phyloP scores from a whole-genome alignment of 2,888 invertebrate genomes.

The Actias luna region DNA sequence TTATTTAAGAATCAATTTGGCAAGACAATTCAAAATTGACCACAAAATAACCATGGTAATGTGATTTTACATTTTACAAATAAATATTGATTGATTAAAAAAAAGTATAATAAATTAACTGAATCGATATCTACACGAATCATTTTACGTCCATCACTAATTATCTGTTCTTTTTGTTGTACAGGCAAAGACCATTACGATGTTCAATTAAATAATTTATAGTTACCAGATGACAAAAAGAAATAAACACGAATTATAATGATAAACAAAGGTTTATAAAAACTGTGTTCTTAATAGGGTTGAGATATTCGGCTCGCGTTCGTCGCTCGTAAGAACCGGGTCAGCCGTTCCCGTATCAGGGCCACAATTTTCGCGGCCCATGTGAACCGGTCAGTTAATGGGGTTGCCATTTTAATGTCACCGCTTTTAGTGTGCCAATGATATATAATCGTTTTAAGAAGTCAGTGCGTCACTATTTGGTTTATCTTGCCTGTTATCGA shows the following conservation, averaged over 20 bases:
- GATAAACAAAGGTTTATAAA: background rate
- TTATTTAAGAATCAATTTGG: no score
- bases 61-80: no score
- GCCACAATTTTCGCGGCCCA: constrained; percentile 9
- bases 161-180: background rate
- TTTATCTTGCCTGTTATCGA: background rate
- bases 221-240: background rate
- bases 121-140: background rate
- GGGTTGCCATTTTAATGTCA: background rate
- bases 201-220: background rate
- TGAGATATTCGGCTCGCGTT: constrained; percentile 10
- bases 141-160: background rate
- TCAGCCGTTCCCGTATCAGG: constrained; percentile 1
- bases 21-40: no score
- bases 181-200: background rate
- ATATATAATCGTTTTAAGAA: background rate
- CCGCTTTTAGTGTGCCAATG: background rate
- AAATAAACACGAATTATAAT: background rate
- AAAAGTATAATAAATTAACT: background rate
- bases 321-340: constrained; percentile 11
- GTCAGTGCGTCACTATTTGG: background rate
- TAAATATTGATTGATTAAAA: background rate
- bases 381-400: background rate
- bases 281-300: constrained; percentile 10
- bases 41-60: no score